These are phyloP conservation scores for Baronia brevicornis DNA, from an alignment of 2,888 invertebrate genomes.

Conservation along the genomic window DNA sequence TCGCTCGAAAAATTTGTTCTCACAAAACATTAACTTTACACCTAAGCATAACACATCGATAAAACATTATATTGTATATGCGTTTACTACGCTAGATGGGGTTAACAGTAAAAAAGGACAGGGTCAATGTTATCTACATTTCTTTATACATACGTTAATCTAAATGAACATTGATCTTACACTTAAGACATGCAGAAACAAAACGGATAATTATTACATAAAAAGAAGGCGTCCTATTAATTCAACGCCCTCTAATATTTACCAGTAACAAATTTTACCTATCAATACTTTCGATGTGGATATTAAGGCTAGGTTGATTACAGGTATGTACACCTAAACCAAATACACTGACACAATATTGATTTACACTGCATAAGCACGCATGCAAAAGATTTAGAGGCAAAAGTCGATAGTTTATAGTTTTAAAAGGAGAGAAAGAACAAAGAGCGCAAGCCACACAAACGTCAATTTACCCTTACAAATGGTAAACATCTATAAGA, in stretches of 20 bases:
- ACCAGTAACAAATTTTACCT: conserved; percentile 43
- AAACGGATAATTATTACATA: conserved; percentile 39
- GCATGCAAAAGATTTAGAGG: conserved; percentile 72
- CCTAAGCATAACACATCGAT: conserved; percentile 70
- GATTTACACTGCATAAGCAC: conserved; percentile 61
- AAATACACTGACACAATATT: conserved; percentile 54
- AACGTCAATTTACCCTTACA: conserved; percentile 13
- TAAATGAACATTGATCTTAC: conserved; percentile 64
- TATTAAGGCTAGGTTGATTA: conserved; percentile 69
- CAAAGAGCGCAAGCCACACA: conserved; percentile 32
- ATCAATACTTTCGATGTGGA: conserved; percentile 68
- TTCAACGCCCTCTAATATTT: conserved; percentile 18
- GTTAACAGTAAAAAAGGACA: conserved; percentile 46
- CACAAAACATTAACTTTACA: conserved; percentile 53
- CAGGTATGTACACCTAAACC: conserved; percentile 61
- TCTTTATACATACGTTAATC: conserved; percentile 47
- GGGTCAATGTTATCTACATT: conserved; percentile 42
- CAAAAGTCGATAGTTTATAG: conserved; percentile 39
- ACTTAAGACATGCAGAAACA: conserved; percentile 62
- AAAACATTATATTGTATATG: conserved; percentile 51
- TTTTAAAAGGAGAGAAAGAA: conserved; percentile 20
- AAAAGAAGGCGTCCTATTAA: conserved; percentile 19
- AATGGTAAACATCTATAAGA: conserved; percentile 16
- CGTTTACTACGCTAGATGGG: conserved; percentile 43
- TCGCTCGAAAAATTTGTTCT: conserved; percentile 69